Evolutionary conservation across 2,888 invertebrate genomes (phyloP), one percentile per base, ranked within the genome.

Genomic region (Branchipolynoe longqiensis): DNA sequence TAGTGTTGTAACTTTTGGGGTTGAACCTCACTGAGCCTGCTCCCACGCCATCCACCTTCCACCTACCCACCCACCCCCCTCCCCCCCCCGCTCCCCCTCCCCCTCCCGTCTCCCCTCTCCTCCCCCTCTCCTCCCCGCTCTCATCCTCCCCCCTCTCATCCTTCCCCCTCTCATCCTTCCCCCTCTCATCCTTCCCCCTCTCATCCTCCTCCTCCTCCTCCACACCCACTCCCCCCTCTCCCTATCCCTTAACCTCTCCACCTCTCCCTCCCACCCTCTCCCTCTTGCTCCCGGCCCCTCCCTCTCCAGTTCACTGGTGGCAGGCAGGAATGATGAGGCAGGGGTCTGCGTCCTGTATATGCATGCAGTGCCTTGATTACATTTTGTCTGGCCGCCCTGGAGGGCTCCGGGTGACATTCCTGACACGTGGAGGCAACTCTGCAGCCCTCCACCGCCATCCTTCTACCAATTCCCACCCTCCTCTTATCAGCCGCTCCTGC

Each of bases 291-390:
- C 25, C n/a, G 12, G n/a, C 56, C 28, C 62, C 33, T 69, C 69
- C 8, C 69, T 69, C 69, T 36, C 12, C 62, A 31, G 62, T 8
- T 25, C 56, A 62, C 62, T 62, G 69, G 69, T 36, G 36, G 25
- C 36, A n/a, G 8, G 58, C 38, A 33, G 48, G 48, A 18, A 18
- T 8, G 48, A 18, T 8, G 48, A 18, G 69, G 12, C 14, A 12
- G 69, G 69, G 69, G 36, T 6, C 25, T 33, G 18, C 69, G 38
- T 69, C 38, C 33, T 69, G 69, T 69, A 69, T 69, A 69, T 69
- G 69, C 69, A 69, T 69, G 69, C 38, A 25, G 36, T 38, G 12
- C 69, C 6, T 6, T 62, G 62, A 62, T 62, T 62, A 62, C 62
- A 25, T 62, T 33, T 4, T 58, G 31, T 36, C 33, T 38, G 36